Conservation (phyloP, 2,888 invertebrate genomes). For the Lingula anatina region DNA sequence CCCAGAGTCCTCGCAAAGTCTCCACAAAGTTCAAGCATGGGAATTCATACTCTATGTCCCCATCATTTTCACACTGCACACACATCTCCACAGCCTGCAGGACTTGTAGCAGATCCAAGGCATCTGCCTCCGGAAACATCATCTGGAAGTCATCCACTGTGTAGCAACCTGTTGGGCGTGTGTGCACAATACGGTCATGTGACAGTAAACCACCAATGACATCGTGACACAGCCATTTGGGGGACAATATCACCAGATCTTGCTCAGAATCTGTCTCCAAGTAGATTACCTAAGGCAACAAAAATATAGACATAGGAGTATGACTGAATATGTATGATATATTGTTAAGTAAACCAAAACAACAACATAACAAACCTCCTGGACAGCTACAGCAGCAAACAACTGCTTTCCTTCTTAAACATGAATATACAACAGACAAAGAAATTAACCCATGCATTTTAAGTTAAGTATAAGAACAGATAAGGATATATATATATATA, state of each 20-base stretch:
- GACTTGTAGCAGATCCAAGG: constrained; percentile 62
- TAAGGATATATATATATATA: too few species aligned
- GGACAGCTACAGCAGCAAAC: too few species aligned
- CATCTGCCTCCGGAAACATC: constrained; percentile 67
- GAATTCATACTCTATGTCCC: constrained; percentile 71
- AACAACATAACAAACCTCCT: too few species aligned
- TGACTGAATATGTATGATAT: too few species aligned
- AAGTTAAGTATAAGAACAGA: too few species aligned
- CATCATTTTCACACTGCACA: constrained; percentile 66
- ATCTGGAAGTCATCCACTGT: constrained; percentile 69
- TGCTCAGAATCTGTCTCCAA: constrained; percentile 57
- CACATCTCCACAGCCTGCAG: constrained; percentile 69
- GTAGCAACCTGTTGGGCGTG: constrained; percentile 62
- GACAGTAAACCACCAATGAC: constrained; percentile 64
- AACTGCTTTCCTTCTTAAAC: too few species aligned
- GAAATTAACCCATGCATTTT: too few species aligned
- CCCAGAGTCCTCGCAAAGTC: constrained; percentile 66
- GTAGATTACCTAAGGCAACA: constrained; percentile 60
- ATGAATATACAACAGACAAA: too few species aligned
- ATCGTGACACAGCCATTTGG: constrained; percentile 66
- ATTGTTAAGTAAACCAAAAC: too few species aligned
- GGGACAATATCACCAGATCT: constrained; percentile 64
- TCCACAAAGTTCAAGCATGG: constrained; percentile 66
- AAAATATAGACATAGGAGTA: not conserved
- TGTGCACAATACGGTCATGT: constrained; percentile 48